Evolutionary conservation across 2,888 invertebrate species (phyloP).

Genomic region (Drosophila mercatorum): DNA sequence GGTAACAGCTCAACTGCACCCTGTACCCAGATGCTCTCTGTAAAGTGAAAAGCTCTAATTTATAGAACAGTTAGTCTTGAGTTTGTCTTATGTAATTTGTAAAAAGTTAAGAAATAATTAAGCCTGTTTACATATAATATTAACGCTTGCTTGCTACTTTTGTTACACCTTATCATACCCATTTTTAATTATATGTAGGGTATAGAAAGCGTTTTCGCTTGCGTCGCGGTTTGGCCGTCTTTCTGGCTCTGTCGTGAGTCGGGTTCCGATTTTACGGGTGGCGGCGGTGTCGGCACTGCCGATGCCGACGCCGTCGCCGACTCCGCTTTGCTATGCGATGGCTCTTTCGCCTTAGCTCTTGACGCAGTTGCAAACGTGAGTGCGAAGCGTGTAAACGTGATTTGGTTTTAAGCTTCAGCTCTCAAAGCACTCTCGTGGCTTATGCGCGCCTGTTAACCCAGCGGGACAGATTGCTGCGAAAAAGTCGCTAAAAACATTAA

Average conservation of each 20-base stretch:
- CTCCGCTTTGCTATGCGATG: slow-evolving; percentile 32
- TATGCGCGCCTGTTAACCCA: slow-evolving; percentile 24
- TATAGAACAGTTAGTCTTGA: background rate
- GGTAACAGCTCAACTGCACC: background rate
- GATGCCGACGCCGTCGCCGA: slow-evolving; percentile 21
- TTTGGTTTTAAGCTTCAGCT: slow-evolving; percentile 61
- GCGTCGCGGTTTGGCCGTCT: slow-evolving; percentile 52
- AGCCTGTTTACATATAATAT: too few relatives aligned
- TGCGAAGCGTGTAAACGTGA: slow-evolving; percentile 82
- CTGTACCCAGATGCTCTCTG: background rate
- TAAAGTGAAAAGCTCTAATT: background rate
- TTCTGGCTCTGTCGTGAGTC: slow-evolving; percentile 45
- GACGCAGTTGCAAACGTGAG: slow-evolving; percentile 81
- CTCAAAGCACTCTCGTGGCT: slow-evolving; percentile 20
- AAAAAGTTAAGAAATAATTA: background rate
- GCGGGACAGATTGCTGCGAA: slow-evolving; percentile 16
- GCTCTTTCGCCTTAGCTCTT: slow-evolving; percentile 54
- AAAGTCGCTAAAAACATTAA: slow-evolving; percentile 27
- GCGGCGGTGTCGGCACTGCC: slow-evolving; percentile 26
- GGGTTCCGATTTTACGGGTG: slow-evolving; percentile 23
- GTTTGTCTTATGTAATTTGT: background rate
- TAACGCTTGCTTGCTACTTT: background rate
- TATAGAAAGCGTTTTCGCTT: slow-evolving; percentile 73
- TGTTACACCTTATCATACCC: background rate
- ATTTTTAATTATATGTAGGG: slow-evolving; percentile 10